phyloP scores from a whole-genome alignment of 2,797 vertebrate species.

The Sebastolobus alascanus region DNA sequence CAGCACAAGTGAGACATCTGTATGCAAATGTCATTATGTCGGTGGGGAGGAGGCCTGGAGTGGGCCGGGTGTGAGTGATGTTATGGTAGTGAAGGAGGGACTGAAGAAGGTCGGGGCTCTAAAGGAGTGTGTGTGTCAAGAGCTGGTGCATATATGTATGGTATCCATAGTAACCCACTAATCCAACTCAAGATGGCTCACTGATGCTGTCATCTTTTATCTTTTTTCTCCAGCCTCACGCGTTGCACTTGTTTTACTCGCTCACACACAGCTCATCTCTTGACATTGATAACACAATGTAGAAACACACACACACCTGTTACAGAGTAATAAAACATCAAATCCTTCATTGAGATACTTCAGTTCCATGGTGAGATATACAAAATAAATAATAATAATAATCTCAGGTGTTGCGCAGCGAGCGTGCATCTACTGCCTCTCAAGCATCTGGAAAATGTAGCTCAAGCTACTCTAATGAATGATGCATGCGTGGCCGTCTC shows the following conservation, averaged over 20 bases:
- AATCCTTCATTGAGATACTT: slow-evolving; percentile 22
- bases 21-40: slow-evolving; percentile 91
- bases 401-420: slow-evolving; percentile 4
- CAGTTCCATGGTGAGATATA: slow-evolving; percentile 10
- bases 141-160: slow-evolving; percentile 61
- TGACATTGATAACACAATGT: background rate
- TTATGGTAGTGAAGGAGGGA: slow-evolving; percentile 75
- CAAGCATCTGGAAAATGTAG: slow-evolving; percentile 25
- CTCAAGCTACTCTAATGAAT: background rate
- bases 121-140: slow-evolving; percentile 68
- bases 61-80: slow-evolving; percentile 67
- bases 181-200: slow-evolving; percentile 60
- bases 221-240: slow-evolving; percentile 11
- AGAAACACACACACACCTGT: slow-evolving; percentile 15
- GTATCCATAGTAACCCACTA: slow-evolving; percentile 71
- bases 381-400: slow-evolving; percentile 22
- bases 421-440: background rate
- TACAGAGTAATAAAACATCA: slow-evolving; percentile 34
- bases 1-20: slow-evolving; percentile 88
- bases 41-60: slow-evolving; percentile 52
- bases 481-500: background rate
- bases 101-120: slow-evolving; percentile 70
- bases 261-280: slow-evolving; percentile 10
- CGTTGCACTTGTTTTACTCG: background rate
- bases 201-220: slow-evolving; percentile 50